Base-by-base conservation (phyloP, 2,888 invertebrate species). In the Gymnocheta viridis region DNA sequence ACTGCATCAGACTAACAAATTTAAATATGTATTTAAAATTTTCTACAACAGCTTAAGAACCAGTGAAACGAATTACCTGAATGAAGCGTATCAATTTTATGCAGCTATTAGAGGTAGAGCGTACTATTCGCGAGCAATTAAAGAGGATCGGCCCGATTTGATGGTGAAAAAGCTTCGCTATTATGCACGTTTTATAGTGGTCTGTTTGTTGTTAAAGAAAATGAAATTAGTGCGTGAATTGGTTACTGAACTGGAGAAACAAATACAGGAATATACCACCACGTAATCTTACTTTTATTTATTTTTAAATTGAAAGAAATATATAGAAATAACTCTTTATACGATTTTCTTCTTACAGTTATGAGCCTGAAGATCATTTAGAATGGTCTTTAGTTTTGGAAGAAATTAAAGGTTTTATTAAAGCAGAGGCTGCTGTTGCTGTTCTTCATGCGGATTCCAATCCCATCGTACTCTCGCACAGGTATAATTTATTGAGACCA, bases 81-180 rank as follows among this genome's bases (percentile, higher is more conserved):
- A 97, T 92, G 99, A 99, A 93, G 98, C 99, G 66, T 98, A 96
- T 92, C 97, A 98, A 79, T 99, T 99, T 93, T 99, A 99, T 93
- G 96, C 97, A 66, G 98, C 99, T 17, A 99, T 99, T 88, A 93
- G 98, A 87, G 97, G 97, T 85, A 93, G 99, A 88, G 97, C 97
- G 22, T 99, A 99, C 92, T 99, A 98, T 92, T 98, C 98, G 72
- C 95, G 97, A 89, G 98, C 98, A 0, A 95, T 95, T 86, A 97
- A 98, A 91, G 98, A 98, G 92, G 98, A 98, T 92, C 95, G 97
- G 84, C 96, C 98, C 87, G 98, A 99, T 91, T 92, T 99, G 85
- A 98, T 99, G 97, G 98, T 99, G 86, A 99, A 99, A 92, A 99
- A 99, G 92, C 93, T 99, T 74, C 93, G 96, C 82, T 99, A 98